phyloP scores from a whole-genome alignment of 2,113 vertebrate genomes.

The Numida meleagris region DNA sequence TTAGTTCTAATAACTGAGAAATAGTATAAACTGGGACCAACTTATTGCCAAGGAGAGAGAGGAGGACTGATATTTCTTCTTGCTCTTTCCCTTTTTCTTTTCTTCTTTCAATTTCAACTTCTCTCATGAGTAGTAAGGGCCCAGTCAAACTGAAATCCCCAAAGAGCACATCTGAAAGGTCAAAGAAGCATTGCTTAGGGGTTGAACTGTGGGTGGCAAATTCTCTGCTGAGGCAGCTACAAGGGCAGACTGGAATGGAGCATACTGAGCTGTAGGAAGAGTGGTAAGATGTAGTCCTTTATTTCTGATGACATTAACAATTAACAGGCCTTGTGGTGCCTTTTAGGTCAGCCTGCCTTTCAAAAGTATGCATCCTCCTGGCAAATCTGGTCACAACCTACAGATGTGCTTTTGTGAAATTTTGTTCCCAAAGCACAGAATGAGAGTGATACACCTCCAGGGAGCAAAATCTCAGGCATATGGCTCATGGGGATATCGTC shows the following conservation, averaged over 20 bases:
- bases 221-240: background rate
- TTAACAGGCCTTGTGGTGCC: background rate
- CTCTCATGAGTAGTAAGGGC: background rate
- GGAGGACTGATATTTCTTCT: background rate
- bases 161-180: background rate
- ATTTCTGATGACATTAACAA: background rate
- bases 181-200: background rate
- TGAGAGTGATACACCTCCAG: background rate
- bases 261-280: background rate
- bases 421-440: background rate
- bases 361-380: background rate
- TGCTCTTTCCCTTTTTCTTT: background rate
- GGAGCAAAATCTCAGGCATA: background rate
- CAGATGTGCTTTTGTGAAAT: background rate
- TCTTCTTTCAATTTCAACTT: background rate
- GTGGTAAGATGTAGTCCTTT: background rate
- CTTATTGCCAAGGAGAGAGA: background rate
- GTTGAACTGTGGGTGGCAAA: slow-evolving; percentile 31
- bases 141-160: background rate
- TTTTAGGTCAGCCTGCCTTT: background rate
- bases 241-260: background rate
- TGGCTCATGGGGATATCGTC: background rate
- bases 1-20: slow-evolving; percentile 27
- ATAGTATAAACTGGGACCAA: background rate
- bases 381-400: background rate